Evolutionary conservation across 2,113 vertebrate species (phyloP), one percentile per base, ranked within the genome.

Genomic region (Gavialis gangeticus): DNA sequence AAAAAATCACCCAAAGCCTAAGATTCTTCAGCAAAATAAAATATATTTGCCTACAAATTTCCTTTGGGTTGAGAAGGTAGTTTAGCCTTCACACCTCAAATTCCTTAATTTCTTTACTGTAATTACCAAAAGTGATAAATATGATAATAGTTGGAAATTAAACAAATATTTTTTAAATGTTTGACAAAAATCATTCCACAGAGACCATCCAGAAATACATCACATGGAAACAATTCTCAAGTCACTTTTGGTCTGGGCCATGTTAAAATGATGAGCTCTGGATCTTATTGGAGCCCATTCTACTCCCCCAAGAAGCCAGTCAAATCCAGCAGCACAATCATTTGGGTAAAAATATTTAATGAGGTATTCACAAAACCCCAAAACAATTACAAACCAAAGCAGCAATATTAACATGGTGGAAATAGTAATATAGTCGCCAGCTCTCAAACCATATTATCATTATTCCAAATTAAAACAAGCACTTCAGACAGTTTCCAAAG

Each of bases 111-210:
- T 21, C 25, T 85, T 66, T 73, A 17, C 4, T 63, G 58, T n/a
- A 67, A 34, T 5, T 76, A 5, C 46, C 55, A 71, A 18, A 17
- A 25, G 9, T 85, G 54, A 6, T 59, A 85, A 73, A 58, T 30
- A 12, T 27, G 12, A 10, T 79, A 37, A 62, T 54, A 73, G 9
- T 14, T 75, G 60, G 77, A 12, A 22, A 27, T 57, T 24, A 69
- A 4, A 2, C 9, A 4, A 24, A 59, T 7, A 59, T 2, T 24
- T 81, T 55, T 17, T 62, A 37, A 25, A 3, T 57, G 34, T 55
- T 27, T n/a, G 6, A 5, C 6, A 79, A 5, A 60, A 77, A 46
- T 25, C 0, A 0, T 71, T 28, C 21, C 10, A 13, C 5, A 7
- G 4, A 12, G 12, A 7, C 16, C 64, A 30, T 16, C 82, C 34